Evolutionary conservation across 2,797 vertebrate genomes (phyloP).

Genomic region (Enteromius argenteus): DNA sequence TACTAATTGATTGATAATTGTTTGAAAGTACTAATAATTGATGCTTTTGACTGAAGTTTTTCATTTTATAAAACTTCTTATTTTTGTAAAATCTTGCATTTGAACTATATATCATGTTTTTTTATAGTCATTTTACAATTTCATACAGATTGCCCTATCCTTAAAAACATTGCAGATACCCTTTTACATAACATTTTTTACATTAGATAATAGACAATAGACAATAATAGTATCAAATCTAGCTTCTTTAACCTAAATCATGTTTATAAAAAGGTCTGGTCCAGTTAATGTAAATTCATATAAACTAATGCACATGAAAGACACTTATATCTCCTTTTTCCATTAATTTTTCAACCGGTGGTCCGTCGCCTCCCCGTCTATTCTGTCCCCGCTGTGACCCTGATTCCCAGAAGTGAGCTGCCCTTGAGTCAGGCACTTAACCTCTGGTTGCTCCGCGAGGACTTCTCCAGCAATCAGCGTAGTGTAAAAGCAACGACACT

Average conservation of each 20-base stretch:
- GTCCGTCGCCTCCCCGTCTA: not conserved
- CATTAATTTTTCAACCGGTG: not conserved
- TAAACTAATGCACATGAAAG: conserved; percentile 2
- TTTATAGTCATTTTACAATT: too few species aligned
- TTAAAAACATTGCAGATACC: too few species aligned
- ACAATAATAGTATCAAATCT: not conserved
- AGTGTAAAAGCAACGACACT: conserved; percentile 31
- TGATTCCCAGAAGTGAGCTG: not conserved
- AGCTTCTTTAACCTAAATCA: not conserved
- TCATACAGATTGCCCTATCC: too few species aligned
- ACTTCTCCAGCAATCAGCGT: conserved; percentile 21
- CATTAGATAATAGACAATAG: too few species aligned
- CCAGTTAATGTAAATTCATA: not conserved
- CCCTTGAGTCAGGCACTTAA: conserved; percentile 31
- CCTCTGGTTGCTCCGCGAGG: not conserved
- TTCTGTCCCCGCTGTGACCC: conserved; percentile 8
- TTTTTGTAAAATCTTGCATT: too few species aligned
- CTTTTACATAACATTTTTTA: not conserved
- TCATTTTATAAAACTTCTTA: too few species aligned
- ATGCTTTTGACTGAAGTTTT: not conserved
- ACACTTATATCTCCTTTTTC: not conserved
- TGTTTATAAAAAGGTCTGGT: not conserved
- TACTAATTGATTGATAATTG: not conserved
- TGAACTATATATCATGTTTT: too few species aligned
- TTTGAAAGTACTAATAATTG: not conserved